phyloP scores from a whole-genome alignment of 2,113 vertebrate genomes.

The Eulemur rufifrons region DNA sequence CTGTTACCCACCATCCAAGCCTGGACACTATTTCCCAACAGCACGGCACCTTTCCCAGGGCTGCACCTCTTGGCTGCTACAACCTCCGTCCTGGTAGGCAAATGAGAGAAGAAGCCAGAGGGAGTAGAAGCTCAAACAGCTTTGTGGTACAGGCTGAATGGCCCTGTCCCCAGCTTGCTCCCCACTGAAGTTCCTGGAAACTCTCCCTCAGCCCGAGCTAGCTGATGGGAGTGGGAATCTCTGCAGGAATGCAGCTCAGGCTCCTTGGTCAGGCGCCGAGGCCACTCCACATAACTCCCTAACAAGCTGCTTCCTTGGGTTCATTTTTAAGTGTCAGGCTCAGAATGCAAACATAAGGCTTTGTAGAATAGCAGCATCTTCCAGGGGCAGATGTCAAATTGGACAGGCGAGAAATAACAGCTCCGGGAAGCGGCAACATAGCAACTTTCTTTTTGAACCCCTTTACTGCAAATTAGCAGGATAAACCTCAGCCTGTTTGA shows the following conservation, averaged over 20 bases:
- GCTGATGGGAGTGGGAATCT: conserved; percentile 67
- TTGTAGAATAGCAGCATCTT: conserved; percentile 44
- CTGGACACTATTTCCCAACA: not conserved
- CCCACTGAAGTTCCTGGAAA: conserved; percentile 65
- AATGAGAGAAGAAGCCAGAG: conserved; percentile 13
- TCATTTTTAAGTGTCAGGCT: conserved; percentile 69
- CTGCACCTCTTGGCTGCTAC: not conserved
- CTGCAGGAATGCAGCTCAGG: conserved; percentile 61
- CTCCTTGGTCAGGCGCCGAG: conserved; percentile 61
- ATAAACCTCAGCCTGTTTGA: conserved; percentile 17
- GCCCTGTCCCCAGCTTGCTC: conserved; percentile 47
- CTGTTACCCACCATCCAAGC: not conserved
- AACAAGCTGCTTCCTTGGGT: conserved; percentile 65
- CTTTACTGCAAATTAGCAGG: not conserved
- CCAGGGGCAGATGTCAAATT: conserved; percentile 50
- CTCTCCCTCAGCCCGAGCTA: conserved; percentile 4
- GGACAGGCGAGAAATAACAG: conserved; percentile 24
- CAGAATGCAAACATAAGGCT: conserved; percentile 53
- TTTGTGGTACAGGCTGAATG: conserved; percentile 8
- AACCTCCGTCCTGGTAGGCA: not conserved
- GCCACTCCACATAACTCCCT: conserved; percentile 68
- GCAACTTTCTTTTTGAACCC: conserved; percentile 31
- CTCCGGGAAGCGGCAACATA: not conserved
- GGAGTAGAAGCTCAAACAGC: not conserved
- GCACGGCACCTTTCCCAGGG: not conserved